phyloP scores from a whole-genome alignment of 2,888 invertebrate genomes.

The Brachyopa scutellaris region DNA sequence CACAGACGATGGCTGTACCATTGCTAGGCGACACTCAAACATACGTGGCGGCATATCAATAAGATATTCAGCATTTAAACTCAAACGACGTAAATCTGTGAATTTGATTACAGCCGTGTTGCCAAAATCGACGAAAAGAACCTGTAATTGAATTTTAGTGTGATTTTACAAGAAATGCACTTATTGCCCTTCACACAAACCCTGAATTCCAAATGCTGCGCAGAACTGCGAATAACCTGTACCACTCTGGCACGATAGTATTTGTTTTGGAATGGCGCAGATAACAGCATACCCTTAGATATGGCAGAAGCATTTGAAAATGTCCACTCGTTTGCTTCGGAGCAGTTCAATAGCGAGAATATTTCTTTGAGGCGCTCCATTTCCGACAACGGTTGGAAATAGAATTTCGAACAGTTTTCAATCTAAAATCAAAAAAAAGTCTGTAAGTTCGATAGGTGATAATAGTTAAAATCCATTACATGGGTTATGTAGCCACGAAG shows the following conservation, averaged over 20 bases:
- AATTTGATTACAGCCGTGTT: slow-evolving; percentile 83
- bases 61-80: slow-evolving; percentile 73
- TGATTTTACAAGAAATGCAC: no score
- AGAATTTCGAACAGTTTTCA: slow-evolving; percentile 79
- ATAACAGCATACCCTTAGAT: slow-evolving; percentile 83
- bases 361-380: slow-evolving; percentile 79
- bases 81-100: slow-evolving; percentile 82
- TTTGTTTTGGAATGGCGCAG: slow-evolving; percentile 83
- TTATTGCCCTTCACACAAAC: slow-evolving; percentile 66
- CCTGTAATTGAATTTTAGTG: slow-evolving; percentile 80
- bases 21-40: slow-evolving; percentile 88
- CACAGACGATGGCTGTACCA: slow-evolving; percentile 87
- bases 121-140: slow-evolving; percentile 92
- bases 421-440: slow-evolving; percentile 73
- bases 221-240: slow-evolving; percentile 76
- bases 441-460: not conserved
- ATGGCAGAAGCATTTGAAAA: slow-evolving; percentile 76
- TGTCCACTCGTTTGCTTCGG: slow-evolving; percentile 75
- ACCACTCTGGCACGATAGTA: slow-evolving; percentile 85
- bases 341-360: slow-evolving; percentile 79
- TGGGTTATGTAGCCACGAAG: slow-evolving; percentile 82
- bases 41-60: slow-evolving; percentile 84
- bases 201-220: slow-evolving; percentile 75
- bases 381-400: slow-evolving; percentile 78
- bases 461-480: slow-evolving; percentile 82